These are phyloP conservation scores for Acrocephalus arundinaceus DNA, from an alignment of 2,113 vertebrate genomes.

Conservation along the genomic window DNA sequence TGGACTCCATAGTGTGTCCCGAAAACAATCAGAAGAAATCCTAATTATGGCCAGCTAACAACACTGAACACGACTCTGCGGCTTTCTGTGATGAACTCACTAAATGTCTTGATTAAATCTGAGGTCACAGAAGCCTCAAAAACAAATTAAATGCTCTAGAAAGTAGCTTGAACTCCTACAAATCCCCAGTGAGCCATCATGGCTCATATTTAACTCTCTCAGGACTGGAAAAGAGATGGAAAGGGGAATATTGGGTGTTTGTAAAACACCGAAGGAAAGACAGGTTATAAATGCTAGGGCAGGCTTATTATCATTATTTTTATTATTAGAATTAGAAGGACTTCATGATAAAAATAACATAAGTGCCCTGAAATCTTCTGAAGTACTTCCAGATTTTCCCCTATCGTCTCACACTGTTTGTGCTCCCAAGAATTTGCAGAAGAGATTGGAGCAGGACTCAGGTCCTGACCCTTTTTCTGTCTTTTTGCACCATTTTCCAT, in stretches of 20 bases:
- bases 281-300: accelerated
- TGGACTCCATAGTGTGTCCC: not conserved
- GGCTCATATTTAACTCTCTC: not conserved
- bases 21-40: not conserved
- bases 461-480: not conserved
- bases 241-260: not conserved
- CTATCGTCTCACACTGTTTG: not conserved
- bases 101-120: slow-evolving; percentile 49
- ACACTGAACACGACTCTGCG: not conserved
- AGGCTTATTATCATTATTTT: not conserved
- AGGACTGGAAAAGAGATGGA: not conserved
- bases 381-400: not conserved
- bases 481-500: not conserved
- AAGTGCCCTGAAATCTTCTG: not conserved
- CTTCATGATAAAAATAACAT: not conserved
- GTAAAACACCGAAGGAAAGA: not conserved
- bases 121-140: slow-evolving; percentile 35
- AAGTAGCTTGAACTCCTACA: not conserved
- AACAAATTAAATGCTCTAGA: slow-evolving; percentile 44
- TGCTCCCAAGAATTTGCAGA: not conserved
- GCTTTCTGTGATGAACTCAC: slow-evolving; percentile 9
- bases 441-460: not conserved
- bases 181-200: not conserved
- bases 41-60: slow-evolving; percentile 3
- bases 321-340: not conserved